phyloP scores from a whole-genome alignment of 2,888 invertebrate genomes.

The Argyresthia goedartella region DNA sequence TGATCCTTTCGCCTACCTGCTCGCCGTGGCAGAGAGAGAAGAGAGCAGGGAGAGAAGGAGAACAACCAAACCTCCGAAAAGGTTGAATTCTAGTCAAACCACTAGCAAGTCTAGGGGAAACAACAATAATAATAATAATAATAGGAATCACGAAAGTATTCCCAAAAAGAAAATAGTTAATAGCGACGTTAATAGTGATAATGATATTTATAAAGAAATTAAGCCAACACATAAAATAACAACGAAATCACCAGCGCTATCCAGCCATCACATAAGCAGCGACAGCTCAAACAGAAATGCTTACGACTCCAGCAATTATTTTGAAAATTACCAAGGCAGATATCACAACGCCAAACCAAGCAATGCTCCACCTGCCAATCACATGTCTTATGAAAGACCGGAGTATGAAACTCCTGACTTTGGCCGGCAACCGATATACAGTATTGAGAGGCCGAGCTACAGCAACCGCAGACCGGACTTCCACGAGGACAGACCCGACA shows the following conservation, averaged over 20 bases:
- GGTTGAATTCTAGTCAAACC: background rate
- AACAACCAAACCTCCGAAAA: background rate
- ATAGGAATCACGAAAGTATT: background rate
- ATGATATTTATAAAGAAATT: background rate
- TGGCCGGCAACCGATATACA: background rate
- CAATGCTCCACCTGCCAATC: background rate
- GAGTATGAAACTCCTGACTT: background rate
- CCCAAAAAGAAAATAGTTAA: too few species aligned
- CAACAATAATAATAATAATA: background rate
- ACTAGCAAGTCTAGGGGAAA: background rate
- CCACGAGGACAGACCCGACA: background rate
- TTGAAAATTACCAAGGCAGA: background rate
- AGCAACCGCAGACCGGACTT: background rate
- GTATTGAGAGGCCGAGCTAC: background rate
- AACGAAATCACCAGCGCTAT: background rate
- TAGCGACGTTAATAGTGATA: background rate
- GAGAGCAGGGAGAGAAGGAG: background rate
- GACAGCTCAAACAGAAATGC: background rate
- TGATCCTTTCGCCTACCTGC: background rate
- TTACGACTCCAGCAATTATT: background rate
- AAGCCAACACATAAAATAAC: background rate
- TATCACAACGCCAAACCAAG: background rate
- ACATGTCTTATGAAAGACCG: background rate
- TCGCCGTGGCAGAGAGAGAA: background rate
- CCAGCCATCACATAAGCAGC: background rate